Conservation (phyloP, 2,888 invertebrate species). For the Lampropteryx suffumata region DNA sequence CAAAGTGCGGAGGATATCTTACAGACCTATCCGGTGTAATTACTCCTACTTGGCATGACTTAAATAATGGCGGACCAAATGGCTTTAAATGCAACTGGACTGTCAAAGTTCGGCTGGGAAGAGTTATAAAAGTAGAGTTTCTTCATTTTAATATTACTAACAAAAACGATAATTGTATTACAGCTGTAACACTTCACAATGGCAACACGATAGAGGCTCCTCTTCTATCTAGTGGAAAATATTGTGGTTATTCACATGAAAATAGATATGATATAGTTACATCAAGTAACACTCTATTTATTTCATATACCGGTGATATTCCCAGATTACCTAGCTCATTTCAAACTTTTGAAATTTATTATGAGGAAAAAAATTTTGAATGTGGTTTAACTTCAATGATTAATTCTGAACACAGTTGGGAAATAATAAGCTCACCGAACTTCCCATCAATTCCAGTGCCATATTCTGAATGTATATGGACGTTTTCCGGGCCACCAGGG, state of each 20-base stretch:
- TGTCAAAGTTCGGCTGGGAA: conserved; percentile 88
- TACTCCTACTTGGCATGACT: conserved; percentile 46
- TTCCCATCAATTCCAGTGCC: conserved; percentile 91
- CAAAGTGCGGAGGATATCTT: conserved; percentile 88
- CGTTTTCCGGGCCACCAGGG: conserved; percentile 87
- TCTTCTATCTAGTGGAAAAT: conserved; percentile 87
- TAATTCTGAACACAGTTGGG: conserved; percentile 66
- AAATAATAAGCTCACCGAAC: conserved; percentile 88
- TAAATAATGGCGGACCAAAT: neutral
- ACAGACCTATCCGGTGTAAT: conserved; percentile 82
- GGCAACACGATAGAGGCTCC: conserved; percentile 89
- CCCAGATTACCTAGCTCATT: conserved; percentile 26
- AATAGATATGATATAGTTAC: conserved; percentile 75
- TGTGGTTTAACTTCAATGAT: conserved; percentile 88
- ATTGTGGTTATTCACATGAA: conserved; percentile 82
- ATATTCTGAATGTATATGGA: conserved; percentile 93
- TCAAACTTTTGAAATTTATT: conserved; percentile 74
- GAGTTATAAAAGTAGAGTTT: conserved; percentile 86
- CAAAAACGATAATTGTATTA: conserved; percentile 51
- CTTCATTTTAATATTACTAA: conserved; percentile 83
- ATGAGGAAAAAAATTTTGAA: conserved; percentile 84
- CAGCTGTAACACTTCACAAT: conserved; percentile 85
- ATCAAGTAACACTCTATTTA: conserved; percentile 82
- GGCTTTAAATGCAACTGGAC: conserved; percentile 86
- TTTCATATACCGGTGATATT: conserved; percentile 45